Evolutionary conservation across 1,140 invertebrate species (phyloP), one percentile per base, ranked within the genome.

Genomic region (Megalopta genalis): DNA sequence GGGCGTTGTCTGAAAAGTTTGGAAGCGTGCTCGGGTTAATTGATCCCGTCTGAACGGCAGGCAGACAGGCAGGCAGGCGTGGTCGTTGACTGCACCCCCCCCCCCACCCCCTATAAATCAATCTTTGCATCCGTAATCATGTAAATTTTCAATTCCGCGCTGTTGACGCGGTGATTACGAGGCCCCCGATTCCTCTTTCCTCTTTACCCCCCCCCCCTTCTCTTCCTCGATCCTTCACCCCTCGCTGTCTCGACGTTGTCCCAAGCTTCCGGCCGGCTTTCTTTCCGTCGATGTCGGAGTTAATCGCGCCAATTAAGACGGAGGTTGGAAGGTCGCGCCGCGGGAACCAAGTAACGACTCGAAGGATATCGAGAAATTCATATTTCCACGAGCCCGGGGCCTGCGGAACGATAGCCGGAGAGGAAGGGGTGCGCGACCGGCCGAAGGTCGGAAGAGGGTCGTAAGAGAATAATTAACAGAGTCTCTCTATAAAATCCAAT

Each of bases 281-380:
- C 42, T 52, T 52, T 7, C 54, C 54, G 54, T n/a, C n/a, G 81
- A 84, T 87, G 75, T 82, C 83, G 83, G 86, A 87, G 84, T 88
- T 80, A 88, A 88, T 88, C 80, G 64, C 66, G 46, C 66, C 85
- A 86, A 88, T 87, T 87, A 83, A 88, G 75, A 60, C 46, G 76
- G 49, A 21, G 16, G 4, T 5, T 18, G 16, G 18, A 21, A 21
- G 14, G 18, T 16, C 14, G 49, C 16, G 49, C 49, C 49, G 49
- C 32, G 18, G 69, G 57, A 14, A 10, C 72, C 23, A 54, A 80
- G 67, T 80, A 83, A 83, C 80, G 77, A 77, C 76, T 82, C 73
- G 67, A 54, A 77, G 84, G 73, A 86, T 83, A 83, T 80, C 75
- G 81, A 83, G 81, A 86, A 86, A 85, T 86, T 80, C 84, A 84